phyloP scores from a whole-genome alignment of 2,113 vertebrate species.

The Chloroceryle aenea region DNA sequence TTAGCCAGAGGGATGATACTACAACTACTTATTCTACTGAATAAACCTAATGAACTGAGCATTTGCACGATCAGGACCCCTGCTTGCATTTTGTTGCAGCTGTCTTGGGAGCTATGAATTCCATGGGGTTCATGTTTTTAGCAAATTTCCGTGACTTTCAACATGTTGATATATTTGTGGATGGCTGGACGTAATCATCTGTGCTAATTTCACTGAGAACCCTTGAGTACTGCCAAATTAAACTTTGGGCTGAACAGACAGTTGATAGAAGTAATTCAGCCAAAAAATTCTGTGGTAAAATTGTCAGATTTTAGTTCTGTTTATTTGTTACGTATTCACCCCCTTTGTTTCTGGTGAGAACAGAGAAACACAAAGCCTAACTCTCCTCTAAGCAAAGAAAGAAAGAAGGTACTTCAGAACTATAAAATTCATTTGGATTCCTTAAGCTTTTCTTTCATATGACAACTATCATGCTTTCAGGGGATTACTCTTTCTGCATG shows the following conservation, averaged over 20 bases:
- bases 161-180: conserved; percentile 12
- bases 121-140: neutral
- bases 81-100: neutral
- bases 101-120: conserved; percentile 16
- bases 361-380: neutral
- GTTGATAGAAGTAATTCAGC: neutral
- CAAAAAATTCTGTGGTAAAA: neutral
- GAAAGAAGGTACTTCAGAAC: neutral
- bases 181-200: conserved; percentile 8
- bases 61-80: neutral
- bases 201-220: neutral
- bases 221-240: neutral
- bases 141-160: conserved; percentile 24
- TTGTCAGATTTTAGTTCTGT: neutral
- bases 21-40: neutral
- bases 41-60: neutral
- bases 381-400: neutral
- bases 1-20: neutral
- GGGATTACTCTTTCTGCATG: neutral
- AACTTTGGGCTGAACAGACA: conserved; percentile 9
- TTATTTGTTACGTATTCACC: neutral
- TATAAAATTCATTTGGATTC: neutral
- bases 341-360: neutral
- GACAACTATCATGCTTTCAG: neutral
- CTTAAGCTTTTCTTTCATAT: neutral